A percentile compares a stretch with the other conserved stretches of the same genome.
phyloP scores from a whole-genome alignment of 2,888 invertebrate genomes.

The Lampropteryx suffumata region DNA sequence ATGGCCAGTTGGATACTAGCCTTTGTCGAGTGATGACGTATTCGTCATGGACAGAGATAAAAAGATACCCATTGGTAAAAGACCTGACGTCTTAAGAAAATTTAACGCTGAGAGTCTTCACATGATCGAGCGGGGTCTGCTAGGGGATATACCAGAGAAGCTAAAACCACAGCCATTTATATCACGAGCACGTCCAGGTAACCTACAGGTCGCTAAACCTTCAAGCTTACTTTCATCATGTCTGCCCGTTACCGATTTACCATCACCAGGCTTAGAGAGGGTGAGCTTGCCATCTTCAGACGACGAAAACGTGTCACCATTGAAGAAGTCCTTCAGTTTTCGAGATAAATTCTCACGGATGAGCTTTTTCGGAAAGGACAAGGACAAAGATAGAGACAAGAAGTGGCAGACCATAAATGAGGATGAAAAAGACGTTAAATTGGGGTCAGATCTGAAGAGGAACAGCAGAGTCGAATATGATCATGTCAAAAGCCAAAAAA shows the following conservation, averaged over 20 bases:
- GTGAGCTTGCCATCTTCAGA: constrained; percentile 45
- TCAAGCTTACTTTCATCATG: constrained; percentile 66
- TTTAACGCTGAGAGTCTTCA: constrained; percentile 66
- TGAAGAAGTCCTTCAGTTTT: constrained; percentile 74
- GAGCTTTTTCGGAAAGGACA: constrained; percentile 63
- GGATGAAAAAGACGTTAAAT: constrained; percentile 39
- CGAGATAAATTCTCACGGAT: constrained; percentile 68
- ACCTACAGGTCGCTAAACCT: constrained; percentile 72
- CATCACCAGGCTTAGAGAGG: constrained; percentile 54
- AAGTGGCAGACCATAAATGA: constrained; percentile 56
- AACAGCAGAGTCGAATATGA: constrained; percentile 53
- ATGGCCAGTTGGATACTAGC: constrained; percentile 57
- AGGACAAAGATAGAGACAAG: constrained; percentile 54
- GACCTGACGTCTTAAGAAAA: constrained; percentile 67
- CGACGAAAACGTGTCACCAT: constrained; percentile 57
- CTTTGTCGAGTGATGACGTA: constrained; percentile 64
- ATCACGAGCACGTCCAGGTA: constrained; percentile 50
- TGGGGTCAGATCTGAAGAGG: constrained; percentile 30
- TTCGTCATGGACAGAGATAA: constrained; percentile 66
- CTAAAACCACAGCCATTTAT: constrained; percentile 60
- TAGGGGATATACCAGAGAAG: constrained; percentile 68
- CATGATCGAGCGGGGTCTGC: constrained; percentile 70
- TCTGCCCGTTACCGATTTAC: constrained; percentile 60
- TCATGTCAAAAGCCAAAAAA: constrained; percentile 55
- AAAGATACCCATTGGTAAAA: constrained; percentile 51